These are phyloP conservation scores for Hystrix brachyura DNA, from an alignment of 2,113 vertebrate species.

Conservation along the genomic window DNA sequence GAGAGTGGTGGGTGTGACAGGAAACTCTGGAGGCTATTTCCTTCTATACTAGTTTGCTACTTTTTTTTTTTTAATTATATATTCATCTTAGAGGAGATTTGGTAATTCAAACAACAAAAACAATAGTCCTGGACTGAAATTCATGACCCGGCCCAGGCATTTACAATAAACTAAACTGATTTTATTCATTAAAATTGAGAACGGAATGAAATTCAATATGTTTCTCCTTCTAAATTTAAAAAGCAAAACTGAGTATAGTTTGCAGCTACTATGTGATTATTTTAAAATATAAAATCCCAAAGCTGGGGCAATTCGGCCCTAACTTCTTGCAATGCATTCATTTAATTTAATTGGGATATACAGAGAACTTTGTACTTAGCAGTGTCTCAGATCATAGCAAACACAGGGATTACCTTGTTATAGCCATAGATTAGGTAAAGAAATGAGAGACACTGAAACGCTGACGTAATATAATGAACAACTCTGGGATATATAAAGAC, in stretches of 20 bases:
- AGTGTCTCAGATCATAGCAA: not conserved
- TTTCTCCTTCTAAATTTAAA: not conserved
- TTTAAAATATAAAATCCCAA: not conserved
- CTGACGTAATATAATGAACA: not conserved
- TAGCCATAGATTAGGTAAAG: not conserved
- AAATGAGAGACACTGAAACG: not conserved
- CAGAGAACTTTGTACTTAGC: not conserved
- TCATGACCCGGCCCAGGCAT: not conserved
- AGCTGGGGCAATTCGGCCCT: not conserved
- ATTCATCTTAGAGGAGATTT: not conserved
- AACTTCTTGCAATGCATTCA: not conserved
- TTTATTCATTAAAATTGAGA: not conserved
- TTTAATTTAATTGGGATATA: not conserved
- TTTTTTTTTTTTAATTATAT: not conserved
- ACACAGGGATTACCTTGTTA: not conserved
- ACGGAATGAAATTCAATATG: not conserved
- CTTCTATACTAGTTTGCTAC: not conserved
- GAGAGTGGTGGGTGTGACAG: not conserved
- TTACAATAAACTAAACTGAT: not conserved
- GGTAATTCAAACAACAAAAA: not conserved
- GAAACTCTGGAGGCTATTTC: not conserved
- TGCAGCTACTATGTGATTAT: not conserved
- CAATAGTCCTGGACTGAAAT: fast-evolving
- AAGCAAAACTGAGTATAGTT: not conserved
- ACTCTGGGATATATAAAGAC: fast-evolving